phyloP scores from a whole-genome alignment of 2,888 invertebrate species.

The Dascillus cervinus region DNA sequence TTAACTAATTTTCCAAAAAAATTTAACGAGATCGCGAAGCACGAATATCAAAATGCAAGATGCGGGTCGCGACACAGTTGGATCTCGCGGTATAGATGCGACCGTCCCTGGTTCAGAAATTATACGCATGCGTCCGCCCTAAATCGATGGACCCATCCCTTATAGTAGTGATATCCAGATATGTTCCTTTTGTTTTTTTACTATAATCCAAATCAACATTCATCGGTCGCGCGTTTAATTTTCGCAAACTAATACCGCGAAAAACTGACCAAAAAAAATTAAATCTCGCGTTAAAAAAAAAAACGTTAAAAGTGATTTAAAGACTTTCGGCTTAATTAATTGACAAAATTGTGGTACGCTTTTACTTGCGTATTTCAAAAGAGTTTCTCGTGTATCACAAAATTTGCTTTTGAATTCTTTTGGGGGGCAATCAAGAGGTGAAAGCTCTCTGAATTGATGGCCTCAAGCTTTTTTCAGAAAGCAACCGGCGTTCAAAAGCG shows the following conservation, averaged over 20 bases:
- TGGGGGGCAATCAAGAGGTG: no score
- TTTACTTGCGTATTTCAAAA: no score
- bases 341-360: no score
- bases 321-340: no score
- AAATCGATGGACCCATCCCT: conserved; percentile 43
- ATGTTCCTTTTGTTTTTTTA: conserved; percentile 8
- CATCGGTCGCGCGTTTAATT: no score
- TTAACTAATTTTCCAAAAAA: no score
- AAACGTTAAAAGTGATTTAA: no score
- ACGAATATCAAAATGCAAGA: conserved; percentile 16
- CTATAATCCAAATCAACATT: not conserved
- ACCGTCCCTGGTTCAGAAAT: conserved; percentile 26
- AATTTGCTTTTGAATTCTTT: not conserved
- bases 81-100: conserved; percentile 33
- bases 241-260: no score
- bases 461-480: no score
- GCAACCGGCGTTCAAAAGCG: not conserved
- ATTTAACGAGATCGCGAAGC: conserved; percentile 18
- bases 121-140: conserved; percentile 33
- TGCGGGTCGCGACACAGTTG: conserved; percentile 24
- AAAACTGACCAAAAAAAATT: no score
- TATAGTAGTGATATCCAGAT: conserved; percentile 14
- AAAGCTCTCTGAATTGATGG: not conserved
- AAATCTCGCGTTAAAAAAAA: no score
- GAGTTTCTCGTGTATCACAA: no score